Evolutionary conservation across 2,888 invertebrate genomes (phyloP).

Genomic region (Lasioglossum malachurum): DNA sequence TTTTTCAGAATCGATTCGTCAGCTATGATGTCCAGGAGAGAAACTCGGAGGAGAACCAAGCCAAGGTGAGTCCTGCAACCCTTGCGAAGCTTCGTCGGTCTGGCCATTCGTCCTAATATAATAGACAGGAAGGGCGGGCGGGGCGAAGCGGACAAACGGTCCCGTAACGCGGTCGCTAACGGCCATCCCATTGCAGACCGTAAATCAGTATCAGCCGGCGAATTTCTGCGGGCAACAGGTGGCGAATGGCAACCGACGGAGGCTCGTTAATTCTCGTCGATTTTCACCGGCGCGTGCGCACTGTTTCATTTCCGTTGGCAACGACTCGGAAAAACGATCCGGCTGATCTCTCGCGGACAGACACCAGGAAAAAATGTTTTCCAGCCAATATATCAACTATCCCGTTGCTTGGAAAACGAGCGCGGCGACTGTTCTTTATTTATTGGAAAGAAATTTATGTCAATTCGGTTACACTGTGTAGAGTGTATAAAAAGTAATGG

Average conservation of each 20-base stretch:
- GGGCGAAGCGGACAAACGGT: conserved; percentile 12
- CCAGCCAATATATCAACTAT: neutral
- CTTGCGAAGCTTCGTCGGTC: conserved; percentile 32
- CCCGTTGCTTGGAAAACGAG: neutral
- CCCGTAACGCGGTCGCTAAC: conserved; percentile 25
- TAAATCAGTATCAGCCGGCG: conserved; percentile 56
- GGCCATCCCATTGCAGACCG: neutral
- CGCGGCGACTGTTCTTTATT: too few species aligned
- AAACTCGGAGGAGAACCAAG: conserved; percentile 72
- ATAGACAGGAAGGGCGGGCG: neutral
- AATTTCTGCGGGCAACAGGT: conserved; percentile 68
- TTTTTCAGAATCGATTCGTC: conserved; percentile 77
- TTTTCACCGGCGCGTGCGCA: neutral
- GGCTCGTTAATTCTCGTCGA: conserved; percentile 46
- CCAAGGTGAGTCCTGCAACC: conserved; percentile 74
- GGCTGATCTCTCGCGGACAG: too few species aligned
- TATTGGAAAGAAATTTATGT: too few species aligned
- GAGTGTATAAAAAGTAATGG: too few species aligned
- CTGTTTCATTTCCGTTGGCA: conserved; percentile 44
- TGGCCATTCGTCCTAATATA: conserved; percentile 42
- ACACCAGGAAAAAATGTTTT: neutral
- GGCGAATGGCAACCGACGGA: conserved; percentile 64
- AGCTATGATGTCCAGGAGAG: conserved; percentile 71
- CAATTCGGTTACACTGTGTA: too few species aligned
- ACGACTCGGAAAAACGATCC: conserved; percentile 44